Evolutionary conservation across 2,888 invertebrate species (phyloP).

Genomic region (Dasypolia templi): DNA sequence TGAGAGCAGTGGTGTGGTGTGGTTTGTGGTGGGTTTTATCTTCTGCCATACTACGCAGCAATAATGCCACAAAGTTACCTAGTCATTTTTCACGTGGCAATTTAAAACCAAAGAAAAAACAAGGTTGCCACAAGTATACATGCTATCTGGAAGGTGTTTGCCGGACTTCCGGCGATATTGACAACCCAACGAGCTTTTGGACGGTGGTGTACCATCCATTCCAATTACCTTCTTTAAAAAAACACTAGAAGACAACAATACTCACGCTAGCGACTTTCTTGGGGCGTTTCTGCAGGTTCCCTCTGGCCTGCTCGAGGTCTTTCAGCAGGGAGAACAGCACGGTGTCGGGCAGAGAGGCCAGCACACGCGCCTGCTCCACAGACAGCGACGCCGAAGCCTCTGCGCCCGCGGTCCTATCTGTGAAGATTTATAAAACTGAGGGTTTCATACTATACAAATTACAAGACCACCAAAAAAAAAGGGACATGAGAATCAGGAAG

Average conservation of each 20-base stretch:
- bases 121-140: not conserved
- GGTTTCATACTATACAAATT: not conserved
- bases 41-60: not conserved
- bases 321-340: conserved; percentile 75
- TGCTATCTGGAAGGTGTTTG: not conserved
- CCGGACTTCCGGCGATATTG: not conserved
- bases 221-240: not conserved
- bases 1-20: no score
- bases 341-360: conserved; percentile 75
- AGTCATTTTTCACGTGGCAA: not conserved
- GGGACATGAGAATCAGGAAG: not conserved
- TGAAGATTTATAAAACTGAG: not conserved
- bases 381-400: conserved; percentile 57
- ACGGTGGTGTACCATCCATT: not conserved
- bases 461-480: not conserved
- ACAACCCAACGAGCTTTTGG: not conserved
- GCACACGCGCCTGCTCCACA: conserved; percentile 76
- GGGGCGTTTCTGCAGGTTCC: conserved; percentile 43
- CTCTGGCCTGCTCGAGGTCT: conserved; percentile 68
- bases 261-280: conserved; percentile 38
- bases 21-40: no score
- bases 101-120: not conserved
- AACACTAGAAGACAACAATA: not conserved
- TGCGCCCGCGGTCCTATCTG: conserved; percentile 15
- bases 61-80: not conserved